Percentiles rank a stretch among this genome's conserved stretches.
These are phyloP conservation scores for Gastracanthus pulcherrimus DNA, from an alignment of 2,888 invertebrate species.

Conservation along the genomic window DNA sequence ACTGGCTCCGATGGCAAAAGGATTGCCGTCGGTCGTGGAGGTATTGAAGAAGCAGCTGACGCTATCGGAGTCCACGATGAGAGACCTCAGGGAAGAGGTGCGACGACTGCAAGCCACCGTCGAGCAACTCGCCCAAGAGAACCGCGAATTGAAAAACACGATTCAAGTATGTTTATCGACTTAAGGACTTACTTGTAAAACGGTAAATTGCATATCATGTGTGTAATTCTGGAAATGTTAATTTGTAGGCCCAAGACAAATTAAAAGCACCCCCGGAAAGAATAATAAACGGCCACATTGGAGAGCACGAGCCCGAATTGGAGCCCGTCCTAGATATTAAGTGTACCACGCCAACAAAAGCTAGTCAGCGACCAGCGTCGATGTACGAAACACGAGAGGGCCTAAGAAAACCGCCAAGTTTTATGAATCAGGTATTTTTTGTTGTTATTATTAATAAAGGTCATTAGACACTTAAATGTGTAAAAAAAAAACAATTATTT, in stretches of 20 bases:
- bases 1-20: constrained; percentile 70
- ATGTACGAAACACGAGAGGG: constrained; percentile 93
- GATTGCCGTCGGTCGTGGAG: constrained; percentile 74
- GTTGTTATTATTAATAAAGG: neutral
- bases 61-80: constrained; percentile 83
- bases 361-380: constrained; percentile 87
- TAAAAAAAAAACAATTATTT: too few relatives aligned
- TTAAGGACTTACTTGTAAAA: neutral
- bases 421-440: constrained; percentile 64
- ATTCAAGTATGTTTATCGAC: constrained; percentile 67
- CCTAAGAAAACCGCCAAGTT: constrained; percentile 79
- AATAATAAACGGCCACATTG: constrained; percentile 73
- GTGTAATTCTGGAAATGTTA: neutral
- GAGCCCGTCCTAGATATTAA: constrained; percentile 79
- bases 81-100: constrained; percentile 82
- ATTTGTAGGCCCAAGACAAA: constrained; percentile 60
- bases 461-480: too few relatives aligned
- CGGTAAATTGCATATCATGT: neutral
- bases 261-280: constrained; percentile 58
- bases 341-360: constrained; percentile 73
- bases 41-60: constrained; percentile 81
- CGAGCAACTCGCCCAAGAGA: constrained; percentile 88
- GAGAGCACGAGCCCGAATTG: constrained; percentile 77
- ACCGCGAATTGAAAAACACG: constrained; percentile 84
- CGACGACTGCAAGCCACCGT: constrained; percentile 83